Evolutionary conservation across 2,797 vertebrate species (phyloP).

Genomic region (Gallinago stenura): DNA sequence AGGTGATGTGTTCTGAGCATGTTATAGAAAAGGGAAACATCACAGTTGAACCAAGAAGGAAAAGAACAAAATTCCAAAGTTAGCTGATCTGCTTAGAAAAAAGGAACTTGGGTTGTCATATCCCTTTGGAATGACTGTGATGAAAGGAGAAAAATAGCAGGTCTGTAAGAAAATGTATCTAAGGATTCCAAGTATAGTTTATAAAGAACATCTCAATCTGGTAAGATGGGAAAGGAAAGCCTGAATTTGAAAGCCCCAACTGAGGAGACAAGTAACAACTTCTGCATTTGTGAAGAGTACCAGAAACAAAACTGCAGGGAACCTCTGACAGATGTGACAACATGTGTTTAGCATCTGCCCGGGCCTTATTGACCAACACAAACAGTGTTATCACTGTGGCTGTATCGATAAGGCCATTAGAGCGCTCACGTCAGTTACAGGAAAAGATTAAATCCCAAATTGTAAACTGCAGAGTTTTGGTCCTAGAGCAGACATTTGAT

Average conservation of each 20-base stretch:
- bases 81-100: not conserved
- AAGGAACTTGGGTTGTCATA: not conserved
- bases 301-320: not conserved
- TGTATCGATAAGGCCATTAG: not conserved
- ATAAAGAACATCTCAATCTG: not conserved
- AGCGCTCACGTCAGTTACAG: not conserved
- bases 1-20: not conserved
- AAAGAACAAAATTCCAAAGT: not conserved
- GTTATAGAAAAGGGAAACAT: not conserved
- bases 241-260: not conserved
- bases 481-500: not conserved
- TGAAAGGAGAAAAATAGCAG: not conserved
- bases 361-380: rapidly evolving
- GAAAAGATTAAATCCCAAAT: not conserved
- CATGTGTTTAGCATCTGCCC: not conserved
- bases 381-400: not conserved
- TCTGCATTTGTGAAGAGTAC: not conserved
- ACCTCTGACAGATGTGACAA: not conserved
- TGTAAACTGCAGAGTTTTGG: not conserved
- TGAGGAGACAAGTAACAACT: not conserved
- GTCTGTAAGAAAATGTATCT: not conserved
- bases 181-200: not conserved
- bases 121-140: not conserved
- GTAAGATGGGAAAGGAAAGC: not conserved
- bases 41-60: not conserved